Base-by-base conservation (phyloP, 2,797 vertebrate species). In the Valencia hispanica region DNA sequence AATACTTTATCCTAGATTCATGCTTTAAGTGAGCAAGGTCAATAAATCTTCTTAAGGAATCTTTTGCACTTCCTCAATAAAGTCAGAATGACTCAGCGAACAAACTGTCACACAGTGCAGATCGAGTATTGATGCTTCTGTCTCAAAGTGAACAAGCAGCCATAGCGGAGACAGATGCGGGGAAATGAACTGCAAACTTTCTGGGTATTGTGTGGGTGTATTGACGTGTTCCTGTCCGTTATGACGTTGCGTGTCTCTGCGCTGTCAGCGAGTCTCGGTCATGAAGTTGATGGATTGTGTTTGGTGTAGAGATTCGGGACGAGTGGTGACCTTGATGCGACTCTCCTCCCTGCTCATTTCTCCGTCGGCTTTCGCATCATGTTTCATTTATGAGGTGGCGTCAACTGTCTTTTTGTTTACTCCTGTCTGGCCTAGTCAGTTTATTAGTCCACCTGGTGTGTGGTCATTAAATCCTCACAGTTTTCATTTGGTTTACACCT, bases 241-340 rank as follows among this genome's bases (percentile, higher is more conserved):
- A 53, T 82, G 55, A 66, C 36, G 61, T 74, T 57, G 39, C 43
- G 2, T 22, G 72, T 79, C 72, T 82, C 48, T 66, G 72, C 81
- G 79, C 55, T 57, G 72, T 82, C 84, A 77, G 74, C 27, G 6
- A 25, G 50, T 68, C 63, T n/a, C 25, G 9, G 61, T 66, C 84
- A 73, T 55, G 17, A 63, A 68, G 34, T 51, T 85, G 85, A 90
- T 80, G 71, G 80, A 83, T 90, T 66, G 78, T 68, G 47, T 86
- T 86, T 73, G 78, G 70, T 75, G 86, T 73, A 51, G 43, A 86
- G 57, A 86, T 76, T 79, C 79, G 79, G 83, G 77, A 65, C 72
- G 79, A 77, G 34, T 27, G 27, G 50, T 81, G 87, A 89, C 91
- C 89, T 93, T 91, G 87, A 30, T 53, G 79, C 27, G 81, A 84